phyloP scores from a whole-genome alignment of 2,888 invertebrate species.

The Standfussiana lucernea region DNA sequence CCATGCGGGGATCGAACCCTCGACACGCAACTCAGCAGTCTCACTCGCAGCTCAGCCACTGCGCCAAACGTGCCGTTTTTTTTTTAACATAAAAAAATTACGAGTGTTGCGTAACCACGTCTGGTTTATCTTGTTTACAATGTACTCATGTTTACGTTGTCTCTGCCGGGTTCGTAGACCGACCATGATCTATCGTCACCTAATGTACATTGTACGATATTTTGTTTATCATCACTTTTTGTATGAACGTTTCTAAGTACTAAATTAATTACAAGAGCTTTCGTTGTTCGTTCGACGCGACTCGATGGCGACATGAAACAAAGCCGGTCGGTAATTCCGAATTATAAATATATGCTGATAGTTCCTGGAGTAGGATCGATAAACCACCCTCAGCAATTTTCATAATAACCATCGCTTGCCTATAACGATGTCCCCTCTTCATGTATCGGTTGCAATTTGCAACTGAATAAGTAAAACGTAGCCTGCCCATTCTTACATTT shows the following conservation, averaged over 20 bases:
- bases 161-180: slow-evolving; percentile 83
- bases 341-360: slow-evolving; percentile 37
- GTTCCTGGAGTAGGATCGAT: slow-evolving; percentile 47
- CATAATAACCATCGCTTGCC: slow-evolving; percentile 22
- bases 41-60: background rate
- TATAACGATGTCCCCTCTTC: slow-evolving; percentile 11
- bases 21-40: background rate
- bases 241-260: slow-evolving; percentile 31
- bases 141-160: slow-evolving; percentile 68
- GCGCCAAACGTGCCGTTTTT: background rate
- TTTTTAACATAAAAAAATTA: background rate
- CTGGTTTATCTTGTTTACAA: slow-evolving; percentile 82
- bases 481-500: slow-evolving; percentile 10
- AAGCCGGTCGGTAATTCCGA: slow-evolving; percentile 16
- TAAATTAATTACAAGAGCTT: slow-evolving; percentile 38
- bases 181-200: slow-evolving; percentile 81
- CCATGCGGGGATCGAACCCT: background rate
- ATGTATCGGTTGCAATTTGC: slow-evolving; percentile 15
- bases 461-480: slow-evolving; percentile 10
- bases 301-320: slow-evolving; percentile 37
- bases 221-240: slow-evolving; percentile 46
- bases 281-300: slow-evolving; percentile 31
- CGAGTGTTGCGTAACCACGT: slow-evolving; percentile 74
- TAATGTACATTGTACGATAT: slow-evolving; percentile 65
- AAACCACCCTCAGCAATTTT: slow-evolving; percentile 44